Evolutionary conservation across 2,888 invertebrate species (phyloP).

Genomic region (Metalampra italica): DNA sequence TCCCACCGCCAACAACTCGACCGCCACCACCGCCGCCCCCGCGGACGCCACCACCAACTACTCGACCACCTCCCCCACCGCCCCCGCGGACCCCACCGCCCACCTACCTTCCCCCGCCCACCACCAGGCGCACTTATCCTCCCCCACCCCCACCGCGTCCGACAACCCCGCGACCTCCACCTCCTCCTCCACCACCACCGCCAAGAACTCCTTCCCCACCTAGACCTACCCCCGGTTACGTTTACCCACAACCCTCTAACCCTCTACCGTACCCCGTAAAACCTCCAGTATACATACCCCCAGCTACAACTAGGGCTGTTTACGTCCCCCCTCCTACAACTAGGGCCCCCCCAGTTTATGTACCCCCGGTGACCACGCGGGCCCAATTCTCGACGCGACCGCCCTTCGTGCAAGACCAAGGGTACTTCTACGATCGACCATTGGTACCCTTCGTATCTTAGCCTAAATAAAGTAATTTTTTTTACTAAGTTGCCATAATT

Average conservation of each 20-base stretch:
- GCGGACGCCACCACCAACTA: conserved; percentile 12
- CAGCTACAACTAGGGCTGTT: conserved; percentile 21
- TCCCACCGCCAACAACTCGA: conserved; percentile 16
- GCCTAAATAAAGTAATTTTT: conserved; percentile 26
- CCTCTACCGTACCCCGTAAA: conserved; percentile 13
- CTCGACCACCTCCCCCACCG: conserved; percentile 9
- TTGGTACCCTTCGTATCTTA: conserved; percentile 64
- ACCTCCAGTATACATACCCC: conserved; percentile 25
- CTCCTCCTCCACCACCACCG: conserved; percentile 20
- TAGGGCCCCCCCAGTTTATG: conserved; percentile 23
- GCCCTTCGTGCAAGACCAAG: conserved; percentile 56
- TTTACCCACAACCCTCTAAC: conserved; percentile 16
- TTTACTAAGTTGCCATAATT: conserved; percentile 60
- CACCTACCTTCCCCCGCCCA: conserved; percentile 15
- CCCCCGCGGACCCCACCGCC: conserved; percentile 16
- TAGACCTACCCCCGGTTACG: conserved; percentile 8
- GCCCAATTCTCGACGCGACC: conserved; percentile 44
- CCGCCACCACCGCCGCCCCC: conserved; percentile 16
- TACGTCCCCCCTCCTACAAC: conserved; percentile 28
- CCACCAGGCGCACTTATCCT: conserved; percentile 9
- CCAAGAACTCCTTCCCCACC: conserved; percentile 10
- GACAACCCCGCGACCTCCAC: conserved; percentile 16
- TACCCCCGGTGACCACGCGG: conserved; percentile 32
- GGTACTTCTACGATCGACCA: conserved; percentile 69
- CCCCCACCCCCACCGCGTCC: conserved; percentile 17